phyloP scores from a whole-genome alignment of 64 coral and sea anemone genomes.

The Stichodactyla helianthus region DNA sequence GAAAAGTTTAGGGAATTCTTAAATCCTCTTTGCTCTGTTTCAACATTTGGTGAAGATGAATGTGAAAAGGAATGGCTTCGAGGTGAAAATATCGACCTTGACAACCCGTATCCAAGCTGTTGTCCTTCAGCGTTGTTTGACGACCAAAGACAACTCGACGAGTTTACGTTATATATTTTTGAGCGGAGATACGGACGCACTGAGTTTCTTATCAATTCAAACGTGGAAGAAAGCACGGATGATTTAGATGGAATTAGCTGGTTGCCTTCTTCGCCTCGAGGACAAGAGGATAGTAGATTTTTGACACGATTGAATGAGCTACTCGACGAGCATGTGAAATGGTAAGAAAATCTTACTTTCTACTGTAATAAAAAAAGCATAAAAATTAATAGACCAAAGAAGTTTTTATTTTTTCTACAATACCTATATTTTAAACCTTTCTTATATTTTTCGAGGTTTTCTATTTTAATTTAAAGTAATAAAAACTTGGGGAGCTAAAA shows the following conservation, averaged over 20 bases:
- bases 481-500: not conserved
- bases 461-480: not conserved
- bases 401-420: not conserved
- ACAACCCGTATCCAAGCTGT: slow-evolving; percentile 77
- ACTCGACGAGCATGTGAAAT: slow-evolving; percentile 89
- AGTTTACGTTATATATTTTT: slow-evolving; percentile 93
- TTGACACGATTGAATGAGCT: slow-evolving; percentile 80
- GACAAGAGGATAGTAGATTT: slow-evolving; percentile 78
- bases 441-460: not conserved
- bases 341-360: slow-evolving; percentile 37
- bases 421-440: not conserved
- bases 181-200: slow-evolving; percentile 94
- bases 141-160: slow-evolving; percentile 57
- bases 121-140: slow-evolving; percentile 58
- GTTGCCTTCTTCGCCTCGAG: slow-evolving; percentile 37
- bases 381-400: not conserved
- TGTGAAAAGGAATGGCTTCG: slow-evolving; percentile 82
- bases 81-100: slow-evolving; percentile 32
- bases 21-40: slow-evolving; percentile 23
- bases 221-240: slow-evolving; percentile 22
- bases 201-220: slow-evolving; percentile 48
- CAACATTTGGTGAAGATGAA: slow-evolving; percentile 56
- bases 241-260: slow-evolving; percentile 11
- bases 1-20: slow-evolving; percentile 61
- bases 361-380: not conserved